These are phyloP conservation scores for Perizoma affinitatum DNA, from an alignment of 2,888 invertebrate species.

Conservation along the genomic window DNA sequence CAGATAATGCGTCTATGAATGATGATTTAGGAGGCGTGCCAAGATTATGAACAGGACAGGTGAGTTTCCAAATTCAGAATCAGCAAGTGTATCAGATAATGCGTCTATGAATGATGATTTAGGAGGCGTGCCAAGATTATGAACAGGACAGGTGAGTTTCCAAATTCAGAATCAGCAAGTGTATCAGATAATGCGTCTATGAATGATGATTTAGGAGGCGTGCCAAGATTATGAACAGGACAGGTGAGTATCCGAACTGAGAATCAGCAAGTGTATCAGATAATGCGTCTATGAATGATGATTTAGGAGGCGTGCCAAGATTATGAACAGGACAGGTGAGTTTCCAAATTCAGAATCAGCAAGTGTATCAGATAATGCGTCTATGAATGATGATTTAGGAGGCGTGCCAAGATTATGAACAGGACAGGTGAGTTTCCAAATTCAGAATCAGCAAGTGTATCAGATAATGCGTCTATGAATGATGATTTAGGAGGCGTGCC, in stretches of 20 bases:
- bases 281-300: too few species aligned
- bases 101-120: too few species aligned
- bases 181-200: too few species aligned
- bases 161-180: background rate
- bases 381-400: slow-evolving; percentile 61
- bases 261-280: background rate
- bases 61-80: slow-evolving; percentile 59
- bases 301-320: slow-evolving; percentile 86
- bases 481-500: slow-evolving; percentile 82
- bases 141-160: slow-evolving; percentile 87
- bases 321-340: slow-evolving; percentile 89
- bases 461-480: too few species aligned
- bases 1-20: too few species aligned
- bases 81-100: background rate
- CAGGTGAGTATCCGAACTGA: slow-evolving; percentile 79
- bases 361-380: background rate
- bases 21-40: slow-evolving; percentile 82
- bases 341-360: slow-evolving; percentile 26
- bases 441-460: background rate
- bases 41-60: slow-evolving; percentile 90
- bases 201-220: slow-evolving; percentile 77
- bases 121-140: slow-evolving; percentile 88
- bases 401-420: slow-evolving; percentile 88
- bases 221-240: slow-evolving; percentile 88
- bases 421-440: slow-evolving; percentile 85